phyloP scores from a whole-genome alignment of 2,888 invertebrate genomes.

The Osedax fenrisi region DNA sequence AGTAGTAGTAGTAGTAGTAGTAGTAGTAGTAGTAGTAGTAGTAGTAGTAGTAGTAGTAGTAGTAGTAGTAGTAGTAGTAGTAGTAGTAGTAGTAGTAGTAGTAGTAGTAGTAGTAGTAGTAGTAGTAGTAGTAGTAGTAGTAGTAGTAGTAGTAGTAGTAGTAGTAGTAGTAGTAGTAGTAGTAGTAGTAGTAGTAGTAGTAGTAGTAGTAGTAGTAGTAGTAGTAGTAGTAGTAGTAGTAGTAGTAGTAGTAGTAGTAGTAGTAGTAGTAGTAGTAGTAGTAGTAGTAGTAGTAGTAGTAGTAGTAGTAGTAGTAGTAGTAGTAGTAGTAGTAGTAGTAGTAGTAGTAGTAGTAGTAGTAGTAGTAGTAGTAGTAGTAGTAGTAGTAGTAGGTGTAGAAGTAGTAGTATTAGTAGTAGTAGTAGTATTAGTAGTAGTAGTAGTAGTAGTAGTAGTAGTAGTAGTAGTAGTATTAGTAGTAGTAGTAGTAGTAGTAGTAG shows the following conservation, averaged over 20 bases:
- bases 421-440: too few relatives aligned
- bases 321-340: background rate
- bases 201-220: slow-evolving; percentile 20
- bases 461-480: too few relatives aligned
- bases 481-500: slow-evolving; percentile 21
- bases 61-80: slow-evolving; percentile 20
- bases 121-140: slow-evolving; percentile 19
- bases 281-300: slow-evolving; percentile 20
- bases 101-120: slow-evolving; percentile 21
- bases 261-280: slow-evolving; percentile 21
- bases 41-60: slow-evolving; percentile 20
- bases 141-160: slow-evolving; percentile 24
- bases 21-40: slow-evolving; percentile 21
- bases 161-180: slow-evolving; percentile 22
- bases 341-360: background rate
- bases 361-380: background rate
- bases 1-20: slow-evolving; percentile 20
- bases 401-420: too few relatives aligned
- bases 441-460: too few relatives aligned
- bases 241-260: slow-evolving; percentile 15
- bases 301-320: slow-evolving; percentile 15
- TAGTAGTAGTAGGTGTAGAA: too few relatives aligned
- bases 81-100: slow-evolving; percentile 21
- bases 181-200: slow-evolving; percentile 21
- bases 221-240: slow-evolving; percentile 22